These are phyloP conservation scores for Sogatella furcifera DNA, from an alignment of 1,140 invertebrate species.

Conservation along the genomic window DNA sequence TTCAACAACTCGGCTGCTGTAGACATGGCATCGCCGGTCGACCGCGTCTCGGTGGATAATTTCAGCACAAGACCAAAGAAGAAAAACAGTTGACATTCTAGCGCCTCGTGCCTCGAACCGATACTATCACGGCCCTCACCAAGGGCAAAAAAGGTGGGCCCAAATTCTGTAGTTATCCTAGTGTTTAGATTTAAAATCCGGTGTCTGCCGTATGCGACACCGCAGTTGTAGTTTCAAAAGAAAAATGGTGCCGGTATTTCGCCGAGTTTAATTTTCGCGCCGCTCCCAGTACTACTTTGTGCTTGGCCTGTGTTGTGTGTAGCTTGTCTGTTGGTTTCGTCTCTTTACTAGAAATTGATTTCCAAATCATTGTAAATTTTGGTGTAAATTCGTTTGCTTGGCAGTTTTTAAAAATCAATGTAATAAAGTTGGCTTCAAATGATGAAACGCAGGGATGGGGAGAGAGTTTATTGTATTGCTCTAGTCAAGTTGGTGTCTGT, in stretches of 20 bases:
- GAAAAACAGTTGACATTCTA: slow-evolving; percentile 40
- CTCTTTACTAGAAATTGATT: slow-evolving; percentile 1
- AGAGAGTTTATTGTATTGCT: slow-evolving; percentile 8
- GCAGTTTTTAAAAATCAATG: not conserved
- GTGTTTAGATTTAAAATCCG: slow-evolving; percentile 15
- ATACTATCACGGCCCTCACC: slow-evolving; percentile 29
- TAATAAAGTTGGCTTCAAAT: slow-evolving; percentile 1
- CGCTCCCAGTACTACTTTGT: not conserved
- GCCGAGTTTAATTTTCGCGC: slow-evolving; percentile 16
- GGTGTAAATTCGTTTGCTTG: not conserved
- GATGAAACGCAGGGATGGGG: not conserved
- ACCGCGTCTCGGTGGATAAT: slow-evolving; percentile 33
- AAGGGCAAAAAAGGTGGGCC: slow-evolving; percentile 33
- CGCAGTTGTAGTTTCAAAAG: slow-evolving; percentile 19
- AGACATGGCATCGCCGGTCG: slow-evolving; percentile 38
- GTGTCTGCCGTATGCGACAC: slow-evolving; percentile 16
- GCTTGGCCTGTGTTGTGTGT: not conserved
- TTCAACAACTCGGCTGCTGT: too few relatives aligned
- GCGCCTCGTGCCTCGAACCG: slow-evolving; percentile 23
- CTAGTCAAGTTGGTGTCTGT: slow-evolving; percentile 3
- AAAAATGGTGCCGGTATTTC: slow-evolving; percentile 22
- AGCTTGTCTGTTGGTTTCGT: slow-evolving; percentile 17
- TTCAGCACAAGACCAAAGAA: slow-evolving; percentile 37
- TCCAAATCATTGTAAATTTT: slow-evolving; percentile 10
- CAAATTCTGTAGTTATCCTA: slow-evolving; percentile 18